Conservation (phyloP, 2,113 vertebrate species). For the Ammospiza caudacuta region DNA sequence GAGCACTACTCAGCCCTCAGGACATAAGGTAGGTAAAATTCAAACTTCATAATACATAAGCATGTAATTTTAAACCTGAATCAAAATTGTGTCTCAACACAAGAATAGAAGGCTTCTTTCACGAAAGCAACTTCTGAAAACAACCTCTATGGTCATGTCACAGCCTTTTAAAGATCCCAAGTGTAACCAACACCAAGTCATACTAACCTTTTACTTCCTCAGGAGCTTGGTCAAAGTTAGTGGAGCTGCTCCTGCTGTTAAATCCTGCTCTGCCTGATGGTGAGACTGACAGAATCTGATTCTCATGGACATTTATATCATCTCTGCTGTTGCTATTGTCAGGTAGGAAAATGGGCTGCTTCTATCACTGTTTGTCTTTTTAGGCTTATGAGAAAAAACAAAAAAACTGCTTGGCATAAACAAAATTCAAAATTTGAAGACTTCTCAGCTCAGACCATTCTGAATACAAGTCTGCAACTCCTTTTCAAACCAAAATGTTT, state of each 20-base stretch:
- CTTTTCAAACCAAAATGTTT: constrained; percentile 2
- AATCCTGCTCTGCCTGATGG: not conserved
- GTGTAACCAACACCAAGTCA: not conserved
- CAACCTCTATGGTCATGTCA: not conserved
- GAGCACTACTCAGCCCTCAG: not conserved
- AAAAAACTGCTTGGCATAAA: not conserved
- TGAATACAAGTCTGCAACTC: not conserved
- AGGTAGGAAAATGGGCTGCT: not conserved
- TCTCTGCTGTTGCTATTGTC: not conserved
- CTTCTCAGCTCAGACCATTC: not conserved
- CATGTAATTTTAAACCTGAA: not conserved
- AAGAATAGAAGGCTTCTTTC: not conserved
- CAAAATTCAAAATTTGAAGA: not conserved
- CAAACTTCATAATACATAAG: not conserved
- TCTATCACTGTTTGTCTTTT: not conserved
- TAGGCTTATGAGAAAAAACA: not conserved
- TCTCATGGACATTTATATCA: not conserved
- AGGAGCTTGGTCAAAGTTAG: not conserved
- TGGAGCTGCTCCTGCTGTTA: not conserved
- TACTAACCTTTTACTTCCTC: not conserved
- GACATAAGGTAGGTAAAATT: not conserved
- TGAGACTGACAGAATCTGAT: not conserved
- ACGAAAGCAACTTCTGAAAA: not conserved
- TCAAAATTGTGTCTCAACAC: not conserved
- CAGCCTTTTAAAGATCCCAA: not conserved